Evolutionary conservation across 2,888 invertebrate genomes (phyloP).

Genomic region (Leptinotarsa peninsularis): DNA sequence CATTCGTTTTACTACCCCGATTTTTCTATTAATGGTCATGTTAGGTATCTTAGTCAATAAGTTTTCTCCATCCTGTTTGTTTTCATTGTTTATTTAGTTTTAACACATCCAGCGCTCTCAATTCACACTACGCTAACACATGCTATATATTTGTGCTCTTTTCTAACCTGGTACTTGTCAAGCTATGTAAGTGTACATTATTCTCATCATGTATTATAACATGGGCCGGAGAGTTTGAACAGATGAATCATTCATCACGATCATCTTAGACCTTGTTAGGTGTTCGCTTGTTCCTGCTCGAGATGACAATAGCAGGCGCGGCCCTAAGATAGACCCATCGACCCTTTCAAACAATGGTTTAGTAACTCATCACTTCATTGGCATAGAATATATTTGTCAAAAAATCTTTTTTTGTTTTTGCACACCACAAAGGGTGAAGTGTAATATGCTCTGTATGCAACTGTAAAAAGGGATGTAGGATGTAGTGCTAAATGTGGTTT

Average conservation of each 20-base stretch:
- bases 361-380: constrained; percentile 44
- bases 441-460: too few relatives aligned
- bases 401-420: too few relatives aligned
- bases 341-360: constrained; percentile 41
- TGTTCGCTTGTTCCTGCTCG: constrained; percentile 34
- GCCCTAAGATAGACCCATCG: constrained; percentile 37
- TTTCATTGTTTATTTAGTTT: too few relatives aligned
- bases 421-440: too few relatives aligned
- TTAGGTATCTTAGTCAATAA: too few relatives aligned
- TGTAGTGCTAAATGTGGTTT: too few relatives aligned
- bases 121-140: too few relatives aligned
- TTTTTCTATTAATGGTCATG: too few relatives aligned
- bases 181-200: neutral
- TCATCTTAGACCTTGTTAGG: constrained; percentile 38
- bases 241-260: constrained; percentile 42
- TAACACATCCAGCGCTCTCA: too few relatives aligned
- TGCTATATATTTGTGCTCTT: neutral
- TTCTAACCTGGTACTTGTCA: neutral
- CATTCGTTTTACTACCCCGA: too few relatives aligned
- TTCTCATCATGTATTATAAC: neutral
- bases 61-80: too few relatives aligned
- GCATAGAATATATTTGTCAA: neutral
- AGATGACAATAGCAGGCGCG: constrained; percentile 46
- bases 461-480: too few relatives aligned
- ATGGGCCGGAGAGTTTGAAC: constrained; percentile 14